These are phyloP conservation scores for Aurelia sp. DNA, from an alignment of 30 jellyfish, hydroid and myxozoan genomes.

Conservation along the genomic window DNA sequence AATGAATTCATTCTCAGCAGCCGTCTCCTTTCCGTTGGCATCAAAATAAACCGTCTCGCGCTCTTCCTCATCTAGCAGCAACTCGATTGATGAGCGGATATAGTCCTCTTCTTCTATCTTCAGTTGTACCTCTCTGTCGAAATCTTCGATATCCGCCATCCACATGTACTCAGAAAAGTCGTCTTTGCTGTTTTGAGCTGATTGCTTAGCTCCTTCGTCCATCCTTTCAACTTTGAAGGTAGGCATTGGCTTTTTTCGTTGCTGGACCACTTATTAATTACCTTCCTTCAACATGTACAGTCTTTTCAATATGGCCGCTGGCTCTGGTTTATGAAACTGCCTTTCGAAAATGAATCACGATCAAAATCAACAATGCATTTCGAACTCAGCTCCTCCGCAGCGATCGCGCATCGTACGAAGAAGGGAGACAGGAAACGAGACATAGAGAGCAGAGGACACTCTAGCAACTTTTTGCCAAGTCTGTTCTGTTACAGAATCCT, in stretches of 20 bases:
- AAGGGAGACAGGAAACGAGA: too few relatives aligned
- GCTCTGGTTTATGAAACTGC: too few relatives aligned
- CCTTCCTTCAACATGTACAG: too few relatives aligned
- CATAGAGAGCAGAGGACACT: too few relatives aligned
- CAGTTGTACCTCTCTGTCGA: constrained; percentile 46
- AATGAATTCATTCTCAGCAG: not conserved
- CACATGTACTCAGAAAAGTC: constrained; percentile 81
- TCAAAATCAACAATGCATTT: too few relatives aligned
- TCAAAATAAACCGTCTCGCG: constrained; percentile 68
- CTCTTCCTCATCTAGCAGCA: constrained; percentile 88
- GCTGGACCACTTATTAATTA: too few relatives aligned
- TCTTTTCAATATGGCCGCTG: too few relatives aligned
- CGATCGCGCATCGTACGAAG: too few relatives aligned
- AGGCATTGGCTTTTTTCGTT: constrained; percentile 1
- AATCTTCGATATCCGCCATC: constrained; percentile 71
- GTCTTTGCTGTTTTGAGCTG: constrained; percentile 2
- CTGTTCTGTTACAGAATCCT: too few relatives aligned
- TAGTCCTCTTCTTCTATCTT: constrained; percentile 69
- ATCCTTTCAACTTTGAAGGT: constrained; percentile 50
- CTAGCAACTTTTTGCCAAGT: too few relatives aligned
- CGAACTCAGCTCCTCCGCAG: too few relatives aligned
- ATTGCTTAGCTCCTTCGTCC: constrained; percentile 46
- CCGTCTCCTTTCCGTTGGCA: not conserved
- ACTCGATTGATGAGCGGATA: constrained; percentile 84
- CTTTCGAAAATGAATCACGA: too few relatives aligned